These are phyloP conservation scores for Phalacrocorax carbo DNA, from an alignment of 2,113 vertebrate genomes.

Conservation along the genomic window DNA sequence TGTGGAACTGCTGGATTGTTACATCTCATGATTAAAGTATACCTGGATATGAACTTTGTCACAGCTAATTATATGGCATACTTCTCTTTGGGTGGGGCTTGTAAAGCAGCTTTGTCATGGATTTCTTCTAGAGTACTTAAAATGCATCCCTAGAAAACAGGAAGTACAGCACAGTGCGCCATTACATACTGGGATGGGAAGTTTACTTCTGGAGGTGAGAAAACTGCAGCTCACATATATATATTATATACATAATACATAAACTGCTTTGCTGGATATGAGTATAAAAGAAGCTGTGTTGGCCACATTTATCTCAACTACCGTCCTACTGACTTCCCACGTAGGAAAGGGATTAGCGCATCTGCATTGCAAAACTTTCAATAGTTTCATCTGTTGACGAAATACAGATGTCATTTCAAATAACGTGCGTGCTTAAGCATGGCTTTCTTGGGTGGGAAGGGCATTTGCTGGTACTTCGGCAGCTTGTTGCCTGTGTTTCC, in stretches of 20 bases:
- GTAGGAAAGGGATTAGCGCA: neutral
- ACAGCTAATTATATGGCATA: neutral
- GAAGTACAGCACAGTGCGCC: neutral
- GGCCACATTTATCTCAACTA: neutral
- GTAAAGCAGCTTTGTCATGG: neutral
- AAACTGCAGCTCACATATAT: neutral
- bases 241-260: neutral
- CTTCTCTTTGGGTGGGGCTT: neutral
- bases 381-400: neutral
- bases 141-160: neutral
- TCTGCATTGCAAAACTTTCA: neutral
- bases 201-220: neutral
- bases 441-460: neutral
- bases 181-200: neutral
- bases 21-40: slow-evolving; percentile 3
- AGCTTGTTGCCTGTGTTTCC: neutral
- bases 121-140: neutral
- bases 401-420: neutral
- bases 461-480: neutral
- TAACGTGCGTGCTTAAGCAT: accelerated
- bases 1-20: neutral
- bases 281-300: neutral
- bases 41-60: slow-evolving; percentile 2
- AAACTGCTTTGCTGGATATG: neutral
- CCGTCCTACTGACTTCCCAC: neutral